phyloP scores from a whole-genome alignment of 2,888 invertebrate species.

The Cerceris ruficornis region DNA sequence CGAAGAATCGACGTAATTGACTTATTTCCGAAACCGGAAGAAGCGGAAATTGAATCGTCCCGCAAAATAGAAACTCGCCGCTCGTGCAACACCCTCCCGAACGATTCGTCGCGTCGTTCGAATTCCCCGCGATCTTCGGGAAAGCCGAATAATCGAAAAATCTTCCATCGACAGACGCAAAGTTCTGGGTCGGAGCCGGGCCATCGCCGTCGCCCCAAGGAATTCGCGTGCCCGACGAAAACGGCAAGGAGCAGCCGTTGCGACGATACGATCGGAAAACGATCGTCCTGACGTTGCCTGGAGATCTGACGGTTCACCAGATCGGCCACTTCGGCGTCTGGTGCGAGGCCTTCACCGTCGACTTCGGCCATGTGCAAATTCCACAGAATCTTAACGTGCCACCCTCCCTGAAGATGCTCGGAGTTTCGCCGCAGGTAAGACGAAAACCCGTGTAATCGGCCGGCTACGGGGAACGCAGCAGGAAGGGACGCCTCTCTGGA shows the following conservation, averaged over 20 bases:
- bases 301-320: conserved; percentile 94
- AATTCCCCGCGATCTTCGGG: too few species aligned
- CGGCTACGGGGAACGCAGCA: conserved; percentile 8
- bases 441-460: conserved; percentile 29
- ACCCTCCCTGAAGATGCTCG: conserved; percentile 95
- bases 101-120: neutral
- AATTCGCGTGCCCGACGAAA: conserved; percentile 94
- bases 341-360: conserved; percentile 96
- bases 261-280: conserved; percentile 93
- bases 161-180: conserved; percentile 87
- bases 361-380: conserved; percentile 93
- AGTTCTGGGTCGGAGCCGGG: conserved; percentile 96
- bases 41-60: too few species aligned
- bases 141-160: neutral
- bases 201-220: conserved; percentile 91
- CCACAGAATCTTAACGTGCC: conserved; percentile 91
- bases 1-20: too few species aligned
- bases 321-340: conserved; percentile 96
- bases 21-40: too few species aligned
- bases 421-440: conserved; percentile 95
- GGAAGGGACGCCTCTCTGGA: conserved; percentile 12
- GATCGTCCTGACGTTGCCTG: conserved; percentile 93
- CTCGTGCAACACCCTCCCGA: neutral
- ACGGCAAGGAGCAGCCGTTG: conserved; percentile 91
- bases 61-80: too few species aligned